Percentiles rank a stretch among this genome's conserved stretches.
Conservation (phyloP, 2,797 vertebrate genomes). For the Lutjanus campechanus region DNA sequence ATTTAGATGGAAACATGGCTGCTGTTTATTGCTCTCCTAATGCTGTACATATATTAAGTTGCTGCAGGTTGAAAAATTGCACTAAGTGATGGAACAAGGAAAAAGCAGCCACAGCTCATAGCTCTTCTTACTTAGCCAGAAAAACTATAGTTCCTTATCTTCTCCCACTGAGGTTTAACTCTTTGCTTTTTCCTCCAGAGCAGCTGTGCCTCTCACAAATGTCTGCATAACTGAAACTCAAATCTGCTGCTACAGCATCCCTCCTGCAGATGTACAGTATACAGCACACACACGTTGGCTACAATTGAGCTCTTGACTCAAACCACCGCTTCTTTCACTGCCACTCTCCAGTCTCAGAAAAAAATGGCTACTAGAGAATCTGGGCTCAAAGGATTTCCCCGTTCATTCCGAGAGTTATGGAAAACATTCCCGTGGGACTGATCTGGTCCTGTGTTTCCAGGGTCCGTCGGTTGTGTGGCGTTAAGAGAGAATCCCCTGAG, state of each 20-base stretch:
- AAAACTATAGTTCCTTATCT: background rate
- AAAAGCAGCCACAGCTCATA: background rate
- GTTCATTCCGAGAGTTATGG: slow-evolving; percentile 43
- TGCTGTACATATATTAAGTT: background rate
- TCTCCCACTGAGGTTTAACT: slow-evolving; percentile 17
- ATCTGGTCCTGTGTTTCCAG: slow-evolving; percentile 50
- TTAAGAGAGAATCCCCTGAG: slow-evolving; percentile 74
- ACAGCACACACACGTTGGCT: slow-evolving; percentile 66
- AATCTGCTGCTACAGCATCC: slow-evolving; percentile 74
- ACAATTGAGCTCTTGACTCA: slow-evolving; percentile 57
- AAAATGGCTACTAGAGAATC: slow-evolving; percentile 68
- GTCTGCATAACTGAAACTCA: slow-evolving; percentile 70
- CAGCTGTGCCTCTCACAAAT: slow-evolving; percentile 61
- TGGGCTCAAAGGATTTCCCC: slow-evolving; percentile 38
- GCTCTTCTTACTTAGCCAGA: background rate
- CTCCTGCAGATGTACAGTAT: slow-evolving; percentile 51
- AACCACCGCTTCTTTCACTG: slow-evolving; percentile 17
- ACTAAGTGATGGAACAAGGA: background rate
- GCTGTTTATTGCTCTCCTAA: too few species aligned
- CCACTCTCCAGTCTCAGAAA: slow-evolving; percentile 36
- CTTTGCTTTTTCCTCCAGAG: slow-evolving; percentile 52
- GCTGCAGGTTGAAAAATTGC: background rate
- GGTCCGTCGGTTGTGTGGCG: slow-evolving; percentile 52
- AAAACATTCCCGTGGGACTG: slow-evolving; percentile 50
- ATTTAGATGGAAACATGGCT: too few species aligned